These are phyloP conservation scores for Cheirogaleus medius DNA, from an alignment of 2,113 vertebrate genomes.

Conservation along the genomic window DNA sequence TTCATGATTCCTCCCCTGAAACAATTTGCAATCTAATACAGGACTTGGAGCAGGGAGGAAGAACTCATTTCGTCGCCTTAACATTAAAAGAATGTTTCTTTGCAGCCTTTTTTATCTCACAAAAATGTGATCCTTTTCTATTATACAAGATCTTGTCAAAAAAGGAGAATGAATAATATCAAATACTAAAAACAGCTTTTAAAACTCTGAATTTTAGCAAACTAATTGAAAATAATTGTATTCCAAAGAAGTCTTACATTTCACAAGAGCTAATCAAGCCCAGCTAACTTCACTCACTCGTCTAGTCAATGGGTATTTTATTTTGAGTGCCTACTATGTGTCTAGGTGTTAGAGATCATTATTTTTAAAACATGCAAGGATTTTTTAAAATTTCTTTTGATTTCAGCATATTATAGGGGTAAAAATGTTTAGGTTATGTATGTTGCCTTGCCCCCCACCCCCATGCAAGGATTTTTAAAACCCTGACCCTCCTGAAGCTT, in stretches of 20 bases:
- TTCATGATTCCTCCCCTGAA: neutral
- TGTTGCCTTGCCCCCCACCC: too few relatives aligned
- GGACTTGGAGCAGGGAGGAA: neutral
- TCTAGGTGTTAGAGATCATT: neutral
- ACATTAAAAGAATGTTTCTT: conserved; percentile 31
- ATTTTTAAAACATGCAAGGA: neutral
- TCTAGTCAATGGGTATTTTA: neutral
- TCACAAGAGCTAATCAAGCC: neutral
- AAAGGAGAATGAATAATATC: neutral
- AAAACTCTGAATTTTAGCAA: conserved; percentile 3
- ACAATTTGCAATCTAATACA: neutral
- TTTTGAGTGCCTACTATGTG: neutral
- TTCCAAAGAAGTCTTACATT: neutral
- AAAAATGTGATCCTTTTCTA: conserved; percentile 3
- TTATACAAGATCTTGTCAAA: neutral
- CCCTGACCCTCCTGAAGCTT: neutral
- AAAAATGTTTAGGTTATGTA: too few relatives aligned
- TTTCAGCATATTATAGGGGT: too few relatives aligned
- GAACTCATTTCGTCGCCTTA: neutral
- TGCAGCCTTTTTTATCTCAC: neutral
- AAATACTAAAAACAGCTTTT: conserved; percentile 3
- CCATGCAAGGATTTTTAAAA: neutral
- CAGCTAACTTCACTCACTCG: neutral
- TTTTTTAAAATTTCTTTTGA: too few relatives aligned
- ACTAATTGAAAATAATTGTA: conserved; percentile 12